phyloP scores from a whole-genome alignment of 2,888 invertebrate genomes.

The Clivina fossor region DNA sequence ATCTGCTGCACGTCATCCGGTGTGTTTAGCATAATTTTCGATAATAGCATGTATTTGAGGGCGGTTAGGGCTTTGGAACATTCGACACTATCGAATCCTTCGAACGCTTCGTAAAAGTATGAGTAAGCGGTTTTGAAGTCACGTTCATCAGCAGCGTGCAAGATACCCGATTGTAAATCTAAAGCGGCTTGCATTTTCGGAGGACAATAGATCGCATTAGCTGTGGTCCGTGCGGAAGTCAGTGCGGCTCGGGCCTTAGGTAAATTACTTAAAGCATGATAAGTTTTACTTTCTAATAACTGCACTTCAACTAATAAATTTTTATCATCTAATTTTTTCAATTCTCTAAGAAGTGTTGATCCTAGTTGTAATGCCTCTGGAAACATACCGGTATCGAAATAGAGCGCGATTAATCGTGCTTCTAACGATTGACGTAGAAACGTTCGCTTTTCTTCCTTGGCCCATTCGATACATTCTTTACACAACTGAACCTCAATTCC shows the following conservation, averaged over 20 bases:
- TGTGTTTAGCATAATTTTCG: constrained; percentile 97
- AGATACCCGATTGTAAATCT: constrained; percentile 95
- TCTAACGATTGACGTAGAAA: constrained; percentile 96
- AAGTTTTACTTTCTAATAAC: constrained; percentile 96
- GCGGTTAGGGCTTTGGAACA: constrained; percentile 88
- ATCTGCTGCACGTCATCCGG: constrained; percentile 96
- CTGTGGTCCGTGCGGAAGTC: constrained; percentile 98
- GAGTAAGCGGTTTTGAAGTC: constrained; percentile 99
- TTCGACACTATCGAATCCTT: constrained; percentile 96
- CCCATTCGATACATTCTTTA: constrained; percentile 99
- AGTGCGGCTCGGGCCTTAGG: constrained; percentile 95
- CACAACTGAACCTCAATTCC: constrained; percentile 92
- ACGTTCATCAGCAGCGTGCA: constrained; percentile 99
- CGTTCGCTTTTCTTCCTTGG: constrained; percentile 94
- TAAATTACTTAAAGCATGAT: constrained; percentile 94
- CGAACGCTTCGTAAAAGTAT: constrained; percentile 99
- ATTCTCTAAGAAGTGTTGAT: constrained; percentile 85
- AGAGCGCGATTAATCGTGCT: constrained; percentile 91
- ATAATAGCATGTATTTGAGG: constrained; percentile 98
- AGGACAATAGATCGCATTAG: constrained; percentile 98
- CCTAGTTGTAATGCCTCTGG: constrained; percentile 83
- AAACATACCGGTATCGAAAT: constrained; percentile 89
- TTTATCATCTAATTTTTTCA: constrained; percentile 99
- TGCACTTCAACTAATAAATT: constrained; percentile 98
- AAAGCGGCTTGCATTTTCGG: constrained; percentile 97